phyloP scores from a whole-genome alignment of 1,140 invertebrate genomes.

The Dendroctonus valens region DNA sequence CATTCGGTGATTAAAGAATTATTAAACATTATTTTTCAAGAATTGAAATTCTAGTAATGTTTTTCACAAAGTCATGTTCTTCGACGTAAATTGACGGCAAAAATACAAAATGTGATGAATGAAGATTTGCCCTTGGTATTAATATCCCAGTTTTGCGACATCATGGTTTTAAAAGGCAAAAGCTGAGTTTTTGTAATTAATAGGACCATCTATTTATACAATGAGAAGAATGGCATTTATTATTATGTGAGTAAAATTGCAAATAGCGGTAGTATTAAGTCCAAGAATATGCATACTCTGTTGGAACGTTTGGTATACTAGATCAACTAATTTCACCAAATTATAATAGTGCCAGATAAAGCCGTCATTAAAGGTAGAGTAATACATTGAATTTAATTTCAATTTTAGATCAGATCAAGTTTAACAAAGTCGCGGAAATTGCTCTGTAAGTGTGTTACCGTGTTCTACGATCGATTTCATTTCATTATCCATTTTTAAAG shows the following conservation, averaged over 20 bases:
- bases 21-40: background rate
- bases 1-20: constrained; percentile 5
- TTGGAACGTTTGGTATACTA: no score
- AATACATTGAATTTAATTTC: constrained; percentile 12
- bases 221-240: no score
- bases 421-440: constrained; percentile 20
- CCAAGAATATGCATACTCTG: no score
- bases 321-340: no score
- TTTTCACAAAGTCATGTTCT: constrained; percentile 13
- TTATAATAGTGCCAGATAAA: background rate
- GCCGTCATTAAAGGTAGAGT: background rate
- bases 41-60: constrained; percentile 8
- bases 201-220: no score
- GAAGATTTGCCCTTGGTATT: constrained; percentile 13
- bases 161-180: no score
- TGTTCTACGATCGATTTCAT: constrained; percentile 20
- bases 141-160: constrained; percentile 6
- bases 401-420: constrained; percentile 25
- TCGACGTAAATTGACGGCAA: constrained; percentile 4
- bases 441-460: constrained; percentile 17
- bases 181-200: no score
- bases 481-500: constrained; percentile 20
- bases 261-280: no score
- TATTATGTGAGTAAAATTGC: no score
- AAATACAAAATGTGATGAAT: constrained; percentile 6